phyloP scores from a whole-genome alignment of 2,888 invertebrate genomes.

The Dasypogon diadema region DNA sequence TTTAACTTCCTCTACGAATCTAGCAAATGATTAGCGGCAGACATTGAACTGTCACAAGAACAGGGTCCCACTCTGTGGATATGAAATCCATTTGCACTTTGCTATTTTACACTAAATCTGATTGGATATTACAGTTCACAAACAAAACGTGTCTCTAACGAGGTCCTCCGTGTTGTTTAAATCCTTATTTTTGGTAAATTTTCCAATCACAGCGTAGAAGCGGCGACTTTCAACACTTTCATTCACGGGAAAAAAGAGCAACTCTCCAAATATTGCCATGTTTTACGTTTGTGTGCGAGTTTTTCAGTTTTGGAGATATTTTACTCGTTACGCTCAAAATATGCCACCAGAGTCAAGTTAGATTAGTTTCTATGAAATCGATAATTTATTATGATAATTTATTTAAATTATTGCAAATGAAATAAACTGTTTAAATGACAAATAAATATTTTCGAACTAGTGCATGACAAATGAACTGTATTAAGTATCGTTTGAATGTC shows the following conservation, averaged over 20 bases:
- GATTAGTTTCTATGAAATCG: too few species aligned
- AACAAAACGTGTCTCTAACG: not conserved
- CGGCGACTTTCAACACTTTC: slow-evolving; percentile 55
- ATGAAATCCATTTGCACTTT: slow-evolving; percentile 29
- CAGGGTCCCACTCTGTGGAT: slow-evolving; percentile 14
- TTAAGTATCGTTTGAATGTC: too few species aligned
- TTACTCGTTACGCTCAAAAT: not conserved
- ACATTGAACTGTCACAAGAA: slow-evolving; percentile 56
- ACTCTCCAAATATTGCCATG: slow-evolving; percentile 51
- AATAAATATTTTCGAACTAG: too few species aligned
- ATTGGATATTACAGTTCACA: not conserved
- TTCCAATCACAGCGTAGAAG: slow-evolving; percentile 53
- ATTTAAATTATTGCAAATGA: too few species aligned
- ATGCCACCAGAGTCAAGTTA: not conserved
- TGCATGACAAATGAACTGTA: too few species aligned
- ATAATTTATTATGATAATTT: too few species aligned
- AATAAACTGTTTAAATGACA: too few species aligned
- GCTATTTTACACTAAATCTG: not conserved
- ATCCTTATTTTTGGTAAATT: slow-evolving; percentile 14
- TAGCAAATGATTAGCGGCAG: slow-evolving; percentile 54
- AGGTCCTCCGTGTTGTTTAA: not conserved
- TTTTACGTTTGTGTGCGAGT: slow-evolving; percentile 26
- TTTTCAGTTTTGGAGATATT: slow-evolving; percentile 4
- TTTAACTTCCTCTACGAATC: slow-evolving; percentile 31
- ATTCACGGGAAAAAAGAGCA: slow-evolving; percentile 55